Evolutionary conservation across 2,113 vertebrate genomes (phyloP).

Genomic region (Eidolon helvum): DNA sequence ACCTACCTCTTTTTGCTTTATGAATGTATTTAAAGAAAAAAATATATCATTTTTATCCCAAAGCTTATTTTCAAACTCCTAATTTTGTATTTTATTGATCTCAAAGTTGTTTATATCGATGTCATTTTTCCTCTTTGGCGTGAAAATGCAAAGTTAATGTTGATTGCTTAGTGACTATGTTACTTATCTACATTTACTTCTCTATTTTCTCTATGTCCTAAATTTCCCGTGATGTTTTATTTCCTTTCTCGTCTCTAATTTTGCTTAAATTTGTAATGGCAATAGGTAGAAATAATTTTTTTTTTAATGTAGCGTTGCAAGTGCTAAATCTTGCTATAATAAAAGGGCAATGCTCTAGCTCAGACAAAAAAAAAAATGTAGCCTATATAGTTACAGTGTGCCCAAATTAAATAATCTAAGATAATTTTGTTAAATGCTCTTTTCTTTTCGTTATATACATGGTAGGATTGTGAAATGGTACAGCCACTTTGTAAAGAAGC

Average conservation of each 20-base stretch:
- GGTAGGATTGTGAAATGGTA: neutral
- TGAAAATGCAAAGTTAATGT: neutral
- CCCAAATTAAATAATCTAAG: neutral
- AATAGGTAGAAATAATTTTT: neutral
- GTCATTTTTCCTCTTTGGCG: conserved; percentile 3
- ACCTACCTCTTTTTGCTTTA: neutral
- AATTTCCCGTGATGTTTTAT: neutral
- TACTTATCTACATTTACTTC: neutral
- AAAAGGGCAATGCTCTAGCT: neutral
- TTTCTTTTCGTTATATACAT: neutral
- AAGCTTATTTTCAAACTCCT: neutral
- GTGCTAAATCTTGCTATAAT: neutral
- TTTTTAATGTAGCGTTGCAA: neutral
- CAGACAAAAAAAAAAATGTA: neutral
- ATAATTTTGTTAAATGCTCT: neutral
- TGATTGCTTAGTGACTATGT: neutral
- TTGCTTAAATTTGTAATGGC: neutral
- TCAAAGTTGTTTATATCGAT: conserved; percentile 10
- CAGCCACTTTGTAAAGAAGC: neutral
- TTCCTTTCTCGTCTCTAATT: neutral
- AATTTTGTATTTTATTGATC: neutral
- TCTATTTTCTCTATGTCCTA: neutral
- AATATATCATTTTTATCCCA: conserved; percentile 8
- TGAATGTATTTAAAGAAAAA: conserved; percentile 16
- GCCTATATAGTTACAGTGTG: neutral